These are phyloP conservation scores for Xenus cinereus DNA, from an alignment of 2,113 vertebrate genomes.

Conservation along the genomic window DNA sequence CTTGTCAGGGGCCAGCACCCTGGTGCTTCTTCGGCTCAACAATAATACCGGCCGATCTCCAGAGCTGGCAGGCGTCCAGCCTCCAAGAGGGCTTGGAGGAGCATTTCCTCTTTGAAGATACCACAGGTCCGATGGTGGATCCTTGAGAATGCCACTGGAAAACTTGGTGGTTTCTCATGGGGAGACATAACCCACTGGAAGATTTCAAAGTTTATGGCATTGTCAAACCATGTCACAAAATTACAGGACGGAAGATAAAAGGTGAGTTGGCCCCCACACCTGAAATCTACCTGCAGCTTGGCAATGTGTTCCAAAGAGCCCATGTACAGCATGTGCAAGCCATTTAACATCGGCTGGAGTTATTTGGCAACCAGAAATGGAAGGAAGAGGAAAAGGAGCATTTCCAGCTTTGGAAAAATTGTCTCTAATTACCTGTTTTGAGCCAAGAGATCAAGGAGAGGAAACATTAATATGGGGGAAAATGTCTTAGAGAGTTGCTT, in stretches of 20 bases:
- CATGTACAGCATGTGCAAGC: accelerated
- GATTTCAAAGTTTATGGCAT: neutral
- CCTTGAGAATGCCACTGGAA: neutral
- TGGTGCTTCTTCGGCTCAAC: neutral
- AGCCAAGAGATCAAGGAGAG: neutral
- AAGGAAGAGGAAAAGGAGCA: neutral
- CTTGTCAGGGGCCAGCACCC: neutral
- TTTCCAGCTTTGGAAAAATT: neutral
- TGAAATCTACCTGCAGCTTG: neutral
- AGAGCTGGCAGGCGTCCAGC: neutral
- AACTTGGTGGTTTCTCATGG: neutral
- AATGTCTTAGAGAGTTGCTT: neutral
- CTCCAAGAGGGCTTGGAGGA: neutral
- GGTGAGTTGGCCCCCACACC: neutral
- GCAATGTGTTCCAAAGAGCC: neutral
- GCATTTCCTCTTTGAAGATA: neutral
- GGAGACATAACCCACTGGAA: neutral
- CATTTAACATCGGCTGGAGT: neutral
- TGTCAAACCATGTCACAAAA: neutral
- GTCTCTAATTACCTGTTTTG: neutral
- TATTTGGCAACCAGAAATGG: neutral
- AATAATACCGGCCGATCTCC: neutral
- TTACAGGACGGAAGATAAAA: neutral
- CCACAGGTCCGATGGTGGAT: accelerated
- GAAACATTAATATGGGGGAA: neutral